Evolutionary conservation across 2,113 vertebrate genomes (phyloP), one percentile per base, ranked within the genome.

Genomic region (Tupaia tana): DNA sequence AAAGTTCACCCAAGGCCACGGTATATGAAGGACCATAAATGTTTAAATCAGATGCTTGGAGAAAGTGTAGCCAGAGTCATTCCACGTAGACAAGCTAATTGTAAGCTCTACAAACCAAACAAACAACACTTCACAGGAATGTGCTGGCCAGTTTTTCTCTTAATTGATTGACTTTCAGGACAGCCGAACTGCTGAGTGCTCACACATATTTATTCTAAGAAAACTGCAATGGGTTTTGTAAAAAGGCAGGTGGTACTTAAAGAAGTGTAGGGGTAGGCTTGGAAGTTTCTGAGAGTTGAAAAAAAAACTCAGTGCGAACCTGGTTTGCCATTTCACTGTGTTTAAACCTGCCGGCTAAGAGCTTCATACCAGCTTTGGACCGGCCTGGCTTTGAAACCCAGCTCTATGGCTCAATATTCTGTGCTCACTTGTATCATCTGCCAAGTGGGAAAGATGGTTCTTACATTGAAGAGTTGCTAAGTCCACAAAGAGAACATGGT

Each of bases 121-220:
- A 97, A 93, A 95, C 96, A 97, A 61, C 52, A 63, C 58, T 96
- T 90, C 66, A 0, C 27, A 85, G 80, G 91, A 59, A 81, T 92
- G 93, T 71, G 93, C 86, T n/a, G 86, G 96, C 96, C 97, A 95
- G 85, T 93, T 96, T 93, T 95, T 88, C 77, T 96, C 92, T 95
- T 97, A 95, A 96, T 82, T 97, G 97, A 98, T 95, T 98, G 97
- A 97, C 88, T 97, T 97, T 96, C 79, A 96, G 56, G 94, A 96
- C 94, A 90, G 70, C 66, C 81, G 97, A 91, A 96, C 95, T 95
- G 89, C 97, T 98, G 93, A 97, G 77, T 61, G 92, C 98, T 97
- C 93, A 96, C 95, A 95, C 95, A 95, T 96, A 95, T 94, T 98
- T 97, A 96, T 97, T 92, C 92, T 96, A 94, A 98, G 95, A 97